Percentiles rank a stretch among this genome's conserved stretches.
Evolutionary conservation across 1,140 invertebrate species (phyloP).

Genomic region (Sycobia sp.): DNA sequence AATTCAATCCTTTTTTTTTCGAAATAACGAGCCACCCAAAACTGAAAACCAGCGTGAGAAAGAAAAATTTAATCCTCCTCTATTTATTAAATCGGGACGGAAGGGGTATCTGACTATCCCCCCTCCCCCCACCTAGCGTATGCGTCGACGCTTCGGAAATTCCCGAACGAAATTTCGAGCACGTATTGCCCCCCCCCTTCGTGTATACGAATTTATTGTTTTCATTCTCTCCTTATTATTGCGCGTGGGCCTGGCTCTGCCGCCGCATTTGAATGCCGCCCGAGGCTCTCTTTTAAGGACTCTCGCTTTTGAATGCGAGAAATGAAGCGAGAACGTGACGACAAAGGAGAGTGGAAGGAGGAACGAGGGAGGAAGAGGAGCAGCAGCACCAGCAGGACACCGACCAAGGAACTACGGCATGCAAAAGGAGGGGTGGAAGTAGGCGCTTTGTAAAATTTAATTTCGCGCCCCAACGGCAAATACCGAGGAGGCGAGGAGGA

Average conservation of each 20-base stretch:
- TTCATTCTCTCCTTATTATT: not conserved
- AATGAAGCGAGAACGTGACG: conserved; percentile 26
- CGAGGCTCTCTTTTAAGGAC: conserved; percentile 3
- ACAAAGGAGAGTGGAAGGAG: not conserved
- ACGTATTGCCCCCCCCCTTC: no score
- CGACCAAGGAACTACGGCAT: not conserved
- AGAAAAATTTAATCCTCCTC: no score
- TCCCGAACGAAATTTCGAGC: no score
- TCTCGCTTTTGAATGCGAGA: conserved; percentile 21
- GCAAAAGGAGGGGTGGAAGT: conserved; percentile 11
- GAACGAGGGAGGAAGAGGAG: not conserved
- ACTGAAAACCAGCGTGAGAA: no score
- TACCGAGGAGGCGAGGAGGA: not conserved
- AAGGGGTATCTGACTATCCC: no score
- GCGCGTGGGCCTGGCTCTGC: not conserved
- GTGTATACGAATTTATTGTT: conserved; percentile 22
- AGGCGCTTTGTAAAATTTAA: conserved; percentile 23
- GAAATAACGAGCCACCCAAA: no score
- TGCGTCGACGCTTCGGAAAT: no score
- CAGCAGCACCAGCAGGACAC: not conserved
- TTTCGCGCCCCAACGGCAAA: conserved; percentile 5
- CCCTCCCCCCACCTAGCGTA: no score
- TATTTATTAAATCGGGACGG: no score
- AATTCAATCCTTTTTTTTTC: no score
- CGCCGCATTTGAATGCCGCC: not conserved